Evolutionary conservation across 2,113 vertebrate genomes (phyloP).

Genomic region (Macheiramphus alcinus): DNA sequence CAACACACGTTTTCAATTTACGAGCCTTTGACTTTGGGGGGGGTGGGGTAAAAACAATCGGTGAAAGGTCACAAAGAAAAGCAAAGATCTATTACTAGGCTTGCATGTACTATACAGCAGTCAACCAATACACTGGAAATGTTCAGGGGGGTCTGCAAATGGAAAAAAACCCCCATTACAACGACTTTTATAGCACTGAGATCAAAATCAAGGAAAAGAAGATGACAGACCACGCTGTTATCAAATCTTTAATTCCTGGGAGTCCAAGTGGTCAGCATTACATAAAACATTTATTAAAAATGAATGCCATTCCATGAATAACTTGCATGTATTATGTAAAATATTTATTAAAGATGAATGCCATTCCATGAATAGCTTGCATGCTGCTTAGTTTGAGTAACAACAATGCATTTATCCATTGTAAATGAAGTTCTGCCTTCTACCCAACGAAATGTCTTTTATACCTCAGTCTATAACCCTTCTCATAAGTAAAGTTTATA

Average conservation of each 20-base stretch:
- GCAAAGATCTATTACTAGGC: neutral
- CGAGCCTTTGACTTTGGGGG: neutral
- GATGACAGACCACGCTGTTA: neutral
- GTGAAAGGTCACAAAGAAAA: neutral
- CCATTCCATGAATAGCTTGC: conserved; percentile 27
- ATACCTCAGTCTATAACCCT: neutral
- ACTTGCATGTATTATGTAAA: conserved; percentile 22
- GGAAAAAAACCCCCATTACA: neutral
- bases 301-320: conserved; percentile 12
- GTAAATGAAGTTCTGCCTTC: neutral
- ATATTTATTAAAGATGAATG: conserved; percentile 16
- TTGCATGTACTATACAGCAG: neutral
- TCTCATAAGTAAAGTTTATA: neutral
- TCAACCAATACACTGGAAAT: neutral
- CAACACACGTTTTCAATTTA: rapidly evolving
- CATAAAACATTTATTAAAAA: neutral
- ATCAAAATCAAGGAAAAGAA: neutral
- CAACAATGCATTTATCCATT: neutral
- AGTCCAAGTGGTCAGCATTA: neutral
- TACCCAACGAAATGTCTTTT: neutral
- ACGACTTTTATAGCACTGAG: neutral
- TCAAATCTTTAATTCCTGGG: neutral
- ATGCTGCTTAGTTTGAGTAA: neutral
- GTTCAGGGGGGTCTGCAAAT: neutral
- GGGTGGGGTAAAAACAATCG: neutral